Conservation (phyloP, 1,140 invertebrate species). For the Pemphigus obesinymphae region DNA sequence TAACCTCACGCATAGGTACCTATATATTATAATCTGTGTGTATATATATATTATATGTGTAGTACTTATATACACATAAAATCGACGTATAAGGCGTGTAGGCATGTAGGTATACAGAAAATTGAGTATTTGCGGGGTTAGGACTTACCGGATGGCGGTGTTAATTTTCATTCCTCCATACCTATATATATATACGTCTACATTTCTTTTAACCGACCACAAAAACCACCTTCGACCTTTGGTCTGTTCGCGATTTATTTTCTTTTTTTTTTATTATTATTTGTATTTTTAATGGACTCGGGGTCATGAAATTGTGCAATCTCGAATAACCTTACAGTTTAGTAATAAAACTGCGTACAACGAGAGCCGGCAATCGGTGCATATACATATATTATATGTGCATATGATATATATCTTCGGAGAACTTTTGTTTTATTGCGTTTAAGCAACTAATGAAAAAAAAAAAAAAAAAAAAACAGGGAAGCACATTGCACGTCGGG, state of each 20-base stretch:
- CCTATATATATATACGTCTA: not conserved
- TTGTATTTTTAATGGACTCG: not conserved
- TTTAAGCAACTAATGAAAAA: not conserved
- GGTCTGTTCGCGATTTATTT: not conserved
- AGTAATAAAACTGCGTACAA: not conserved
- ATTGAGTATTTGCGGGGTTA: no score
- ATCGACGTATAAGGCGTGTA: no score
- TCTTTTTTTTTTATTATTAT: no score
- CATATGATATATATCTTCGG: no score
- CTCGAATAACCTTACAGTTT: not conserved
- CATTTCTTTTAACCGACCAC: not conserved
- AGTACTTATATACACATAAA: not conserved
- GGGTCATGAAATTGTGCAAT: not conserved
- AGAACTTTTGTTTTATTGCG: slow-evolving; percentile 8
- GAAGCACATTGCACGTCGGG: no score
- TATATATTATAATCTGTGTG: no score
- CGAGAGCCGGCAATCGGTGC: no score
- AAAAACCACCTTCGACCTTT: not conserved
- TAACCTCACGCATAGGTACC: not conserved
- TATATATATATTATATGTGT: no score
- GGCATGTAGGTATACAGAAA: not conserved
- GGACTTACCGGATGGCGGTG: no score
- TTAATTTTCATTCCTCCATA: not conserved
- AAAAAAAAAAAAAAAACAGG: not conserved
- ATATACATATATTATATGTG: no score